Evolutionary conservation across 1,140 invertebrate genomes (phyloP), one percentile per base, ranked within the genome.

Genomic region (Sycophila sp.): DNA sequence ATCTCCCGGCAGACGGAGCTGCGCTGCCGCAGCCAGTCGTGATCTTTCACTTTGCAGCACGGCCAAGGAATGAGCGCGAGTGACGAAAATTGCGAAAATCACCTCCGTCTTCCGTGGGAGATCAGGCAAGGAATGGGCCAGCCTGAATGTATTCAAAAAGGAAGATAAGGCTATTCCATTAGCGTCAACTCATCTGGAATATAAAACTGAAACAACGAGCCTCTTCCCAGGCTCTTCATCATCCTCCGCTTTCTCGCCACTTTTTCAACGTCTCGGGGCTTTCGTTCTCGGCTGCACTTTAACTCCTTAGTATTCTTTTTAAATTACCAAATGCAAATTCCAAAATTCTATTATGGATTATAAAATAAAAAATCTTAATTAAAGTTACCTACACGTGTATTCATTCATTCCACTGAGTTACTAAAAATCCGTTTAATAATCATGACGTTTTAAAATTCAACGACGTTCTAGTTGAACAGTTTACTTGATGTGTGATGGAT

Each of bases 141-240:
- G 26, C n/a, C 30, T 76, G 73, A n/a, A n/a, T n/a, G n/a, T n/a
- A n/a, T n/a, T 75, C 71, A 75, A 74, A 74, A 75, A 67, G 69
- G 59, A 72, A 73, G 72, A 60, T 76, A 77, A 77, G 75, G 72
- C 73, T 66, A 75, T 75, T 76, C 76, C 76, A 77, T 77, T 77
- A 77, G 73, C 71, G 66, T 74, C 69, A 73, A 72, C 71, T 73
- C 73, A 64, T 64, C 67, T 74, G 68, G 59, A 76, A 78, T 76
- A 76, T 76, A 73, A 78, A 75, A 64, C 71, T 73, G 68, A 76
- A 77, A 75, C 76, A 73, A 77, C 70, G 69, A 72, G 36, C 67
- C 65, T 66, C 73, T 62, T 72, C 73, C n/a, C 45, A 58, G 45
- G 13, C 45, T 63, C 34, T 60, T 68, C 62, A 45, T 32, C 34